Evolutionary conservation across 2,797 vertebrate species (phyloP).

Genomic region (Alca torda): DNA sequence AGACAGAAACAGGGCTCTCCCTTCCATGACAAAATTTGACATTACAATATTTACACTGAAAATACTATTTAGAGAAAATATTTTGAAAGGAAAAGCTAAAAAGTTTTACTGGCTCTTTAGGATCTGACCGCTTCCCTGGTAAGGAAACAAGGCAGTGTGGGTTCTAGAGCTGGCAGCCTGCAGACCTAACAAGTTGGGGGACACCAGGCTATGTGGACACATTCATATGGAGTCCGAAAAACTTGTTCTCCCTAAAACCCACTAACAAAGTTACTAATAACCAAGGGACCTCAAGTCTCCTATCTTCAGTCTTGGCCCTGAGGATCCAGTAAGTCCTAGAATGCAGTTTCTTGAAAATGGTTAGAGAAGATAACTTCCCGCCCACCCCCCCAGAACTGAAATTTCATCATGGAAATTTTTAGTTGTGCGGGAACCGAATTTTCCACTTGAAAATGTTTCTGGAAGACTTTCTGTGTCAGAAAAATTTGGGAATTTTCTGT

Average conservation of each 20-base stretch:
- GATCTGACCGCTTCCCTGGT: background rate
- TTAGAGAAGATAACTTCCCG: background rate
- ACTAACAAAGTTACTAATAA: background rate
- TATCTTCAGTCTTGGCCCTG: background rate
- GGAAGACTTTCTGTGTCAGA: background rate
- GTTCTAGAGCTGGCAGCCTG: background rate
- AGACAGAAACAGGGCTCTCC: background rate
- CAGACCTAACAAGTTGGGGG: background rate
- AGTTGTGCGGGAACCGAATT: background rate
- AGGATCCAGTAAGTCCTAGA: background rate
- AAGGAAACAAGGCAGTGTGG: background rate
- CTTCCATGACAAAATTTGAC: background rate
- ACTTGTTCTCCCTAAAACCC: background rate
- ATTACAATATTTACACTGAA: background rate
- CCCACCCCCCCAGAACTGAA: fast-evolving
- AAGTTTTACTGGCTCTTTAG: background rate
- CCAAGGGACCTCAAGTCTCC: background rate
- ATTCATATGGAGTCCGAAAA: background rate
- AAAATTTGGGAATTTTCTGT: background rate
- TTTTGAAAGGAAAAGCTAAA: background rate
- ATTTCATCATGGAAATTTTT: background rate
- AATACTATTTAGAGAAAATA: background rate
- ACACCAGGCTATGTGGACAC: background rate
- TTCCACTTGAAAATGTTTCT: background rate
- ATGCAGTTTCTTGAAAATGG: background rate